phyloP scores from a whole-genome alignment of 2,888 invertebrate genomes.

The Bhutanitis thaidina region DNA sequence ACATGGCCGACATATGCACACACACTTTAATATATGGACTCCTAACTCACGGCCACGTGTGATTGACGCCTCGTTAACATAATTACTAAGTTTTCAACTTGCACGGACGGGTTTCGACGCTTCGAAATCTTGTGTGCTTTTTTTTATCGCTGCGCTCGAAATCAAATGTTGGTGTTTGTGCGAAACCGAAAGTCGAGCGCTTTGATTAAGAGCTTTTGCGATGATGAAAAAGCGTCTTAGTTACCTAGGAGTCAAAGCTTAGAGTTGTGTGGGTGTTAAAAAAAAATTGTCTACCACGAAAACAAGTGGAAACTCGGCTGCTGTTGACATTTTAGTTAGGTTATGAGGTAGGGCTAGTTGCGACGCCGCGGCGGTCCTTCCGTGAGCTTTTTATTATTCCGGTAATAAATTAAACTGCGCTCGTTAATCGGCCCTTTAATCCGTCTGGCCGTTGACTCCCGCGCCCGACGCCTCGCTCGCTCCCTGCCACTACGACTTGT shows the following conservation, averaged over 20 bases:
- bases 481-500: conserved; percentile 35
- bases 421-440: conserved; percentile 76
- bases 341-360: conserved; percentile 13
- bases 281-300: conserved; percentile 21
- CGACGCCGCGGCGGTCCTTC: conserved; percentile 47
- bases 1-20: background rate
- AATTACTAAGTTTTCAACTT: conserved; percentile 54
- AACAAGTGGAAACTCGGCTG: conserved; percentile 19
- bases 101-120: conserved; percentile 54
- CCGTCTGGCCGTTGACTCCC: conserved; percentile 75
- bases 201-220: background rate
- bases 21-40: conserved; percentile 46
- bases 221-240: background rate
- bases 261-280: conserved; percentile 20
- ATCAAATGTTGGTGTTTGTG: conserved; percentile 54
- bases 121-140: conserved; percentile 41
- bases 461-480: conserved; percentile 34
- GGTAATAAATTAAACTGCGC: conserved; percentile 72
- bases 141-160: conserved; percentile 51
- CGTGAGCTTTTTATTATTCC: conserved; percentile 67
- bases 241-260: background rate
- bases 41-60: conserved; percentile 41
- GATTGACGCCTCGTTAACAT: conserved; percentile 60
- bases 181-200: conserved; percentile 78
- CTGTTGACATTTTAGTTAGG: conserved; percentile 56